Evolutionary conservation across 2,113 vertebrate species (phyloP).

Genomic region (Aphyosemion australe): DNA sequence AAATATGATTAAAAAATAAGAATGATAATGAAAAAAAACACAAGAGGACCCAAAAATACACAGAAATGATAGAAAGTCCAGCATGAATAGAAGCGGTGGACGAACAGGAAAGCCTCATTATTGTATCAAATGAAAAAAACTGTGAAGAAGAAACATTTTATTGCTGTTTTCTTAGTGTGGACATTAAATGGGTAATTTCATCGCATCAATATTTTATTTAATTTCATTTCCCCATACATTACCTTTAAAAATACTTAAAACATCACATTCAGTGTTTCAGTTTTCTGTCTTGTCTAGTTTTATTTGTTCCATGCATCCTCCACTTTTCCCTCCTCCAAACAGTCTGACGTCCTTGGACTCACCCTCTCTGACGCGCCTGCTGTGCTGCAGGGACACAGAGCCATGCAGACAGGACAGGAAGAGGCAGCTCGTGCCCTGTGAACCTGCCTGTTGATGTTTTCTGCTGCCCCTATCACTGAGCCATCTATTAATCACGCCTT

Average conservation of each 20-base stretch:
- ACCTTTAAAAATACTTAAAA: slow-evolving; percentile 48
- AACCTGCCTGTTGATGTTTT: slow-evolving; percentile 62
- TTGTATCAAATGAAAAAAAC: too few species aligned
- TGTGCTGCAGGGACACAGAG: slow-evolving; percentile 51
- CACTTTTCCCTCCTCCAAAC: slow-evolving; percentile 23
- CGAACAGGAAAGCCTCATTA: too few species aligned
- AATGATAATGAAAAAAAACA: too few species aligned
- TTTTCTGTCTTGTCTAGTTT: slow-evolving; percentile 24
- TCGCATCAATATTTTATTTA: too few species aligned
- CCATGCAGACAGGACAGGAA: slow-evolving; percentile 56
- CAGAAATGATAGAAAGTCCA: too few species aligned
- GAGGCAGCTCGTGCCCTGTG: slow-evolving; percentile 67
- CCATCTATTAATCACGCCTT: slow-evolving; percentile 66
- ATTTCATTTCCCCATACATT: slow-evolving; percentile 32
- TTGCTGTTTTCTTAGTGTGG: too few species aligned
- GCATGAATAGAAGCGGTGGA: too few species aligned
- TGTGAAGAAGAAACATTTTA: too few species aligned
- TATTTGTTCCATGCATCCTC: background rate
- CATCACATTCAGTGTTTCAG: slow-evolving; percentile 18
- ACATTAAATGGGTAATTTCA: slow-evolving; percentile 37
- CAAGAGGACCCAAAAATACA: too few species aligned
- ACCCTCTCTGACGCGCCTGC: slow-evolving; percentile 51
- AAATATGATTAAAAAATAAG: too few species aligned
- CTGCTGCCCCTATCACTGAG: slow-evolving; percentile 30
- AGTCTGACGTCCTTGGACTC: slow-evolving; percentile 52